phyloP scores from a whole-genome alignment of 2,888 invertebrate genomes.

The Fabriciana adippe region DNA sequence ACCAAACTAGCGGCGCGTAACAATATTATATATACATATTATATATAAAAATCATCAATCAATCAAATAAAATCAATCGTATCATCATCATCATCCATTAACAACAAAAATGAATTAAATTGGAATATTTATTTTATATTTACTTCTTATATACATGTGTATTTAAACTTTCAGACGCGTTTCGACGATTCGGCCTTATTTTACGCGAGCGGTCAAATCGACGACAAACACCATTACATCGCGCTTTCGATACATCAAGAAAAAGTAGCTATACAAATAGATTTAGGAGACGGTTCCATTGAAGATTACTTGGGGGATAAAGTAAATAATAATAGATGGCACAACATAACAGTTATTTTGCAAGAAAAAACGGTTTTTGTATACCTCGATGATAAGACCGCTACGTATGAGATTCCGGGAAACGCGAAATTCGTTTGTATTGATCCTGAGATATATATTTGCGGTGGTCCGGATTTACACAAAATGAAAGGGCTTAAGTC shows the following conservation, averaged over 20 bases:
- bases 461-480: conserved; percentile 92
- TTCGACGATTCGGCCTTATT: conserved; percentile 96
- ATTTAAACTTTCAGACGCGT: conserved; percentile 85
- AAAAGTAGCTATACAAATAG: conserved; percentile 92
- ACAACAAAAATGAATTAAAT: no score
- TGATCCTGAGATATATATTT: conserved; percentile 96
- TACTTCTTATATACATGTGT: background rate
- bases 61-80: no score
- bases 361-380: conserved; percentile 88
- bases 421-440: conserved; percentile 88
- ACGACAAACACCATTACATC: conserved; percentile 93
- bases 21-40: no score
- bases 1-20: no score
- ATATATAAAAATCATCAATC: no score
- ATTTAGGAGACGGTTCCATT: conserved; percentile 91
- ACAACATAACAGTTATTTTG: conserved; percentile 93
- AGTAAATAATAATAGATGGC: conserved; percentile 91
- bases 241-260: conserved; percentile 92
- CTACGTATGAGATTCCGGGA: conserved; percentile 87
- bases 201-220: conserved; percentile 95
- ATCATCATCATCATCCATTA: no score
- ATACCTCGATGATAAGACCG: conserved; percentile 88
- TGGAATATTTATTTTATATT: no score
- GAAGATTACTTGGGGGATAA: conserved; percentile 85
- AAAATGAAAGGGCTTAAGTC: conserved; percentile 92